Conservation (phyloP, 2,113 vertebrate species). For the Progne subis region DNA sequence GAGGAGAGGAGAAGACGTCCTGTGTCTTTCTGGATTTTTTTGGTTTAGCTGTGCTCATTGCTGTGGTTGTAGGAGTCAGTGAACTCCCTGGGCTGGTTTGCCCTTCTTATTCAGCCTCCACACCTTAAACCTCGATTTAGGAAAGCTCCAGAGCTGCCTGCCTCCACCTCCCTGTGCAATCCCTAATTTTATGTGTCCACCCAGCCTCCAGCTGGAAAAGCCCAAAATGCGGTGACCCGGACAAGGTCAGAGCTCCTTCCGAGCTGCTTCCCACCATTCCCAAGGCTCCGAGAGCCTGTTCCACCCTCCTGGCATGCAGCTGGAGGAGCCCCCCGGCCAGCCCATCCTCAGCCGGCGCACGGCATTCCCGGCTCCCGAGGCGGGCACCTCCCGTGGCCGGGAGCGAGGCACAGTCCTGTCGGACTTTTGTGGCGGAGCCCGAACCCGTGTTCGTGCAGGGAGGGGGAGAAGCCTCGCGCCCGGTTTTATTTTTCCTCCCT, state of each 20-base stretch:
- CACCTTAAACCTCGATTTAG: neutral
- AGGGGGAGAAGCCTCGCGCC: neutral
- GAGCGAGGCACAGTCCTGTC: accelerated
- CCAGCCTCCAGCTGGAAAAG: neutral
- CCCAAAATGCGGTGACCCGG: accelerated
- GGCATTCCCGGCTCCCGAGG: accelerated
- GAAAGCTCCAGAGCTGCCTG: neutral
- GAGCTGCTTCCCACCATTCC: neutral
- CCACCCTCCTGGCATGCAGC: accelerated
- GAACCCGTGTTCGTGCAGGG: neutral
- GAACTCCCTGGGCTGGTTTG: neutral
- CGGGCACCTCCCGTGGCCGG: accelerated
- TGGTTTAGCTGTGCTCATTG: neutral
- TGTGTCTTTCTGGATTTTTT: neutral
- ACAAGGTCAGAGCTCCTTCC: neutral
- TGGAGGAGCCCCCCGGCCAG: neutral
- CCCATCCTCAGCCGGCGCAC: accelerated
- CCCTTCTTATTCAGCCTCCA: neutral
- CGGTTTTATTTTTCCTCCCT: neutral
- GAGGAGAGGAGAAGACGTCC: neutral
- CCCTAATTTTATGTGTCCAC: accelerated
- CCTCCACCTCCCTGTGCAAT: neutral
- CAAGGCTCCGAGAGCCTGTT: accelerated
- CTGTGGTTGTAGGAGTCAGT: neutral
- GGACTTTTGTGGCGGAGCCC: neutral